phyloP scores from a whole-genome alignment of 2,888 invertebrate genomes.

The Siphlonurus alternatus region DNA sequence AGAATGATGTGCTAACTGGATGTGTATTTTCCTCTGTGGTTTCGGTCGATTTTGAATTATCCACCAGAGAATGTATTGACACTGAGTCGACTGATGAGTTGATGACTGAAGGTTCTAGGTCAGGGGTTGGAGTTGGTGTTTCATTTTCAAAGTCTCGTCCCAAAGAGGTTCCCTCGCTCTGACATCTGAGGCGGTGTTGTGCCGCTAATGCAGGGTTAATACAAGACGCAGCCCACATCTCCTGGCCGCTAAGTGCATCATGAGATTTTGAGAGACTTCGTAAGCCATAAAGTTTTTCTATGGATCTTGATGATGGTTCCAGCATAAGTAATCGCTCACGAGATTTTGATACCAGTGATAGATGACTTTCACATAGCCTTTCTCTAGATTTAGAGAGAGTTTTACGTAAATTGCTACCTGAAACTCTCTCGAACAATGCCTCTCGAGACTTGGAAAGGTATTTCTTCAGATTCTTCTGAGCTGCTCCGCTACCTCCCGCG shows the following conservation, averaged over 20 bases:
- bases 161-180: background rate
- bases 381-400: constrained; percentile 14
- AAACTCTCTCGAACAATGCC: constrained; percentile 31
- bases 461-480: constrained; percentile 21
- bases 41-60: no score
- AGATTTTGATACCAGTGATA: constrained; percentile 26
- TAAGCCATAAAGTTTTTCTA: constrained; percentile 31
- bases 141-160: background rate
- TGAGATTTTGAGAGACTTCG: constrained; percentile 31
- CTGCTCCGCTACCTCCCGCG: constrained; percentile 19
- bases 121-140: background rate
- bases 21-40: background rate
- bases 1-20: background rate
- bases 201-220: background rate
- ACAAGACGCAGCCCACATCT: constrained; percentile 23
- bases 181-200: background rate
- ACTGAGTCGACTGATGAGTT: no score
- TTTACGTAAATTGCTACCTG: constrained; percentile 20
- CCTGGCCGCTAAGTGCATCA: constrained; percentile 24
- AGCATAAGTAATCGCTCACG: constrained; percentile 23
- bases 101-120: no score
- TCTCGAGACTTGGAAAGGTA: constrained; percentile 34
- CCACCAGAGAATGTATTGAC: no score
- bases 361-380: constrained; percentile 29
- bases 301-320: constrained; percentile 24